Percentiles rank a stretch among this genome's conserved stretches.
These are phyloP conservation scores for Xenotilapia longispinis DNA, from an alignment of 2,113 vertebrate species.

Conservation along the genomic window DNA sequence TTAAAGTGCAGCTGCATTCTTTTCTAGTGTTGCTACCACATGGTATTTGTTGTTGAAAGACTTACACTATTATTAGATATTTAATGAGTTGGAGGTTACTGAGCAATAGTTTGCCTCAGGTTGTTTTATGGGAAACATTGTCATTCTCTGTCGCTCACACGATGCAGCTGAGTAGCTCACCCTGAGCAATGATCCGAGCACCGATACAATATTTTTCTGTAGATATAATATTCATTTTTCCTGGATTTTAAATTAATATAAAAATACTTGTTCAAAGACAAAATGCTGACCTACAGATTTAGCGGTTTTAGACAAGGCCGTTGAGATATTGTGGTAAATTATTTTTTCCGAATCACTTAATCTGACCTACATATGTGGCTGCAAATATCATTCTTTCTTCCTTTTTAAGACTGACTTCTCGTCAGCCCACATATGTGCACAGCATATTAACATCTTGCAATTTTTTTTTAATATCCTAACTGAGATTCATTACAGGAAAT, in stretches of 20 bases:
- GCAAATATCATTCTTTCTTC: not conserved
- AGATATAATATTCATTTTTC: not conserved
- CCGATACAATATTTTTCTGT: not conserved
- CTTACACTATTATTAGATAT: not conserved
- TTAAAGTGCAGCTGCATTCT: not conserved
- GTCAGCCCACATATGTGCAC: not conserved
- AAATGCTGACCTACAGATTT: not conserved
- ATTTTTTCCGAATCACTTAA: not conserved
- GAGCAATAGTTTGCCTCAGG: not conserved
- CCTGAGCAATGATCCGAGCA: not conserved
- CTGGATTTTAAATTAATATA: not conserved
- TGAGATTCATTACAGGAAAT: conserved; percentile 47
- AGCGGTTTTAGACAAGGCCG: not conserved
- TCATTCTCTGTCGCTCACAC: not conserved
- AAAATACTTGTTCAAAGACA: not conserved
- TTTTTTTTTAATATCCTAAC: not conserved
- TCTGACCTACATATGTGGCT: conserved; percentile 11
- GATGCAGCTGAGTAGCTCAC: not conserved
- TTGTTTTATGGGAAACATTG: not conserved
- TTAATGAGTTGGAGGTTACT: not conserved
- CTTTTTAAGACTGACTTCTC: not conserved
- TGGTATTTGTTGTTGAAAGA: not conserved
- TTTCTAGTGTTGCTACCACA: not conserved
- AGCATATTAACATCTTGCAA: not conserved
- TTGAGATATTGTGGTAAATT: not conserved